Evolutionary conservation across 2,113 vertebrate species (phyloP), one percentile per base, ranked within the genome.

Genomic region (Enhydra lutris): DNA sequence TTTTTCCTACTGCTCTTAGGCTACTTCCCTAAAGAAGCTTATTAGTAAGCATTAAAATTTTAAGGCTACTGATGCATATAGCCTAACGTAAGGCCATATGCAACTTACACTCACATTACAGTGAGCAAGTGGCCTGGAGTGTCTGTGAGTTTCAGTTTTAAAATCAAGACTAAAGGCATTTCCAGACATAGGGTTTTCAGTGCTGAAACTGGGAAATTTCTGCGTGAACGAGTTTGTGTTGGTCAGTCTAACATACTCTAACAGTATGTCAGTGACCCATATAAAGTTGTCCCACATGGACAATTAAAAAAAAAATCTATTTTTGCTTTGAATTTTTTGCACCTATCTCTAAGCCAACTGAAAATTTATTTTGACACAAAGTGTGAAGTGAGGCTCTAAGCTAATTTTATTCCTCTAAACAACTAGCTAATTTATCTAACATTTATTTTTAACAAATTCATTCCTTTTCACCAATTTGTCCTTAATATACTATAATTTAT

Each of bases 291-390:
- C 26, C 50, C 52, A 91, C n/a, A 69, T 21, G 74, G 69, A 95
- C 14, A 93, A 95, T 79, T 91, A 42, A 83, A 97, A 88, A 80
- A 57, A 83, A 83, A 2, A 93, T 89, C 31, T 96, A 91, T 91
- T 96, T 94, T 96, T 97, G 92, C 39, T 84, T 50, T 96, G 36
- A 95, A 63, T 86, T 96, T 94, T 91, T 97, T 85, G 85, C 84
- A 92, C 57, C 15, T 79, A 92, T 90, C 47, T 69, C 47, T 95
- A 95, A 89, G 86, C 63, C 57, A 96, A 93, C 15, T 95, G 82
- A 95, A 80, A 95, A 97, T 89, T 88, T 92, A 97, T 95, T 97
- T 89, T 97, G 91, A 96, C 50, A 95, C 59, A 92, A 89, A 29
- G 88, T 89, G 34, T 95, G 52, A 95, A 78, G 39, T 96, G 39